Percentiles rank a stretch among this genome's conserved stretches.
Conservation (phyloP, 2,113 vertebrate species). For the Syngnathus typhle region DNA sequence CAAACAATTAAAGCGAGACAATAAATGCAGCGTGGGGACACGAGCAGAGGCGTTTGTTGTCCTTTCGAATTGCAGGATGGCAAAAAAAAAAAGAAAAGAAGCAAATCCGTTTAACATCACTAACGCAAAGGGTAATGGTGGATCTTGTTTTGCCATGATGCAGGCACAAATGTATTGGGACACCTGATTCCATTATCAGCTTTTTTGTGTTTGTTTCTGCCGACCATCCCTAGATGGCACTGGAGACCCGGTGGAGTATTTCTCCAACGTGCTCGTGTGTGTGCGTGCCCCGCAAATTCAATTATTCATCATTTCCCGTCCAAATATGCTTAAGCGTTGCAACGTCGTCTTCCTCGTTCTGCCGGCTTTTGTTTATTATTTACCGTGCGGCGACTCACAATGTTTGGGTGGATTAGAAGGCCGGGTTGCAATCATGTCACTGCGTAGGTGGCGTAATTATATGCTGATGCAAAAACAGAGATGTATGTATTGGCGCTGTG, state of each 20-base stretch:
- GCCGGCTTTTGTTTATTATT: slow-evolving; percentile 65
- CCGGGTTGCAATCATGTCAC: slow-evolving; percentile 53
- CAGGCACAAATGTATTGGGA: background rate
- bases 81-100: background rate
- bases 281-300: slow-evolving; percentile 54
- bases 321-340: slow-evolving; percentile 63
- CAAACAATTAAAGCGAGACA: background rate
- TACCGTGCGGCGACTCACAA: slow-evolving; percentile 52
- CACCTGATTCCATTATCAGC: slow-evolving; percentile 11
- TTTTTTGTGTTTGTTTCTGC: slow-evolving; percentile 23
- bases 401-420: slow-evolving; percentile 58
- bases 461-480: slow-evolving; percentile 47
- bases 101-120: background rate
- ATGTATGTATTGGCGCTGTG: slow-evolving; percentile 36
- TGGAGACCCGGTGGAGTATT: slow-evolving; percentile 54
- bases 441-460: slow-evolving; percentile 67
- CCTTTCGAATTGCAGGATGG: background rate
- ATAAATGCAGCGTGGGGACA: background rate
- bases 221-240: slow-evolving; percentile 68
- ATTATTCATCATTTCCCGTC: slow-evolving; percentile 68
- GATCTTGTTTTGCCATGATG: background rate
- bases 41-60: background rate
- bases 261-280: slow-evolving; percentile 4
- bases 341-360: slow-evolving; percentile 27
- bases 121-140: background rate